phyloP scores from a whole-genome alignment of 2,888 invertebrate species.

The Chaitophorus viminalis region DNA sequence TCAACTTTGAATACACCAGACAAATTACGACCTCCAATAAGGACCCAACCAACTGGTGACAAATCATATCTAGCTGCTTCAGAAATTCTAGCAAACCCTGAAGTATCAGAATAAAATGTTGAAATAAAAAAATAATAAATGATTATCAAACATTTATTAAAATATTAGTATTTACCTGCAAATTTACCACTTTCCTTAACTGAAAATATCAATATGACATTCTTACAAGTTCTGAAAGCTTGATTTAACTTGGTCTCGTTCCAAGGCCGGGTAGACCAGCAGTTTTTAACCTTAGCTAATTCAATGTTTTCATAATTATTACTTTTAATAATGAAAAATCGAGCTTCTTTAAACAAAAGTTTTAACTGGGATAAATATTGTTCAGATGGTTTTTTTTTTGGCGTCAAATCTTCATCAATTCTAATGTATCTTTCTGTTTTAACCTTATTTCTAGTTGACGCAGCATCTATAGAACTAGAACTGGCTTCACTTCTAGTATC shows the following conservation, averaged over 20 bases:
- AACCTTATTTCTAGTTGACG: slow-evolving; percentile 73
- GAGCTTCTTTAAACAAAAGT: slow-evolving; percentile 92
- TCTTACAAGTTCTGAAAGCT: slow-evolving; percentile 90
- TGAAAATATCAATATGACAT: slow-evolving; percentile 94
- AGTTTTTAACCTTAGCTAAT: slow-evolving; percentile 92
- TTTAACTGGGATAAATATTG: slow-evolving; percentile 90
- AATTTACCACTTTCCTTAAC: slow-evolving; percentile 98
- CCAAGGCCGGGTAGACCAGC: slow-evolving; percentile 97
- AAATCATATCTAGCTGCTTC: slow-evolving; percentile 91
- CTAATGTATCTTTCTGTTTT: slow-evolving; percentile 68
- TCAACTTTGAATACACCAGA: slow-evolving; percentile 97
- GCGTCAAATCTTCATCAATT: slow-evolving; percentile 67
- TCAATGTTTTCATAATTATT: slow-evolving; percentile 97
- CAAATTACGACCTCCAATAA: slow-evolving; percentile 73
- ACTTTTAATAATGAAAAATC: slow-evolving; percentile 96
- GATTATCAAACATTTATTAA: neutral
- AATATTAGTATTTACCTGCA: slow-evolving; percentile 72
- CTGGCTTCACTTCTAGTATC: slow-evolving; percentile 91
- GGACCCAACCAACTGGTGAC: slow-evolving; percentile 89
- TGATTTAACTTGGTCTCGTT: slow-evolving; percentile 96
- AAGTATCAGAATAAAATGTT: slow-evolving; percentile 43
- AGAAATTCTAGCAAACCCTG: slow-evolving; percentile 89
- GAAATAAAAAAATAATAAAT: slow-evolving; percentile 12
- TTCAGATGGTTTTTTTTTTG: slow-evolving; percentile 72
- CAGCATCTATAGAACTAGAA: slow-evolving; percentile 77